Evolutionary conservation across 92 coral and sea anemone genomes (phyloP).

Genomic region (Anthopleura xanthogrammica): DNA sequence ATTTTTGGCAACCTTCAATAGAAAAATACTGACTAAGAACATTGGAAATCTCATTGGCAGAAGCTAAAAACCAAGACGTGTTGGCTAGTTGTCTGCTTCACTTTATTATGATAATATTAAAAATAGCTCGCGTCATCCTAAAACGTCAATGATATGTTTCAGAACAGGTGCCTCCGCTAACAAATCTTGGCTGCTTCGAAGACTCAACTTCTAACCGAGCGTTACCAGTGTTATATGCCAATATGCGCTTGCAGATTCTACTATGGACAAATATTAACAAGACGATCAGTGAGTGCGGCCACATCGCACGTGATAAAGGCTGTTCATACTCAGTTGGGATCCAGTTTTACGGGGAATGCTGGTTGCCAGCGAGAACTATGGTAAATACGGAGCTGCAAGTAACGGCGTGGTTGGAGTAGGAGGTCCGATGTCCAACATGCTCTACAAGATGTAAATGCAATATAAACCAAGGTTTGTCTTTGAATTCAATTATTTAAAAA

Average conservation of each 20-base stretch:
- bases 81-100: too few species aligned
- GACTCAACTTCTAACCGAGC: slow-evolving; percentile 23
- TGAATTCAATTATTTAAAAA: too few species aligned
- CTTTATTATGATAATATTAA: too few species aligned
- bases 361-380: slow-evolving; percentile 18
- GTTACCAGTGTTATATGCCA: slow-evolving; percentile 11
- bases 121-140: not conserved
- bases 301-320: slow-evolving; percentile 49
- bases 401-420: slow-evolving; percentile 58
- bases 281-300: slow-evolving; percentile 58
- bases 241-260: slow-evolving; percentile 51
- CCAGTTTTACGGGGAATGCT: slow-evolving; percentile 69
- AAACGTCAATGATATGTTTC: not conserved
- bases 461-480: not conserved
- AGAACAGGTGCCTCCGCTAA: slow-evolving; percentile 43
- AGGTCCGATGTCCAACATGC: slow-evolving; percentile 29
- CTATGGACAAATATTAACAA: slow-evolving; percentile 45
- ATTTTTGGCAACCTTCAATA: too few species aligned
- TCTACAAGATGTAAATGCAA: not conserved
- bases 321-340: slow-evolving; percentile 53
- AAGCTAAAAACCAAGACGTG: too few species aligned
- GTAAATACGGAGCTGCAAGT: slow-evolving; percentile 15
- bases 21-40: too few species aligned
- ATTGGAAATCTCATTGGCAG: too few species aligned
- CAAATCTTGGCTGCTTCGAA: slow-evolving; percentile 43